Conservation (phyloP, 2,888 invertebrate species). For the Pristionchus japonicus region DNA sequence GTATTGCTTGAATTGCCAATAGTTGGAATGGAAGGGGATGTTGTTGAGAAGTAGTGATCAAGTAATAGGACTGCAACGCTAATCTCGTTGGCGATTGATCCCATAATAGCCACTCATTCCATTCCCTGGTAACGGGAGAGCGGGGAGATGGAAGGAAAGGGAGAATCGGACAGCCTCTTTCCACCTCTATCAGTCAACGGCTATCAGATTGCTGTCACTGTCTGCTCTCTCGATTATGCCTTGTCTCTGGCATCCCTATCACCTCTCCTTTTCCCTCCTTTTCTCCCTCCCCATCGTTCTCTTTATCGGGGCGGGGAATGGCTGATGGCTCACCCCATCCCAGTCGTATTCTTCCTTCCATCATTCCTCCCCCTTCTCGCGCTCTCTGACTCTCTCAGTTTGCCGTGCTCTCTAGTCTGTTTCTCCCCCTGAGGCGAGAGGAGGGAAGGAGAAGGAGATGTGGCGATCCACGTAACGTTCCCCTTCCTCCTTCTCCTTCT, state of each 20-base stretch:
- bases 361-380: neutral
- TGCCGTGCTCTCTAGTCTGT: neutral
- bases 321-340: slow-evolving; percentile 6
- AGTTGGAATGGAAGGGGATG: neutral
- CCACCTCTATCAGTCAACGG: neutral
- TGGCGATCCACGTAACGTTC: slow-evolving; percentile 2
- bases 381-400: neutral
- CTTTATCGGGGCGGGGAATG: slow-evolving; percentile 5
- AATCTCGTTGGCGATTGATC: neutral
- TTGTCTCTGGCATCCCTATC: neutral
- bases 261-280: neutral
- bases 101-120: neutral
- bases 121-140: neutral
- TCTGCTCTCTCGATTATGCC: neutral
- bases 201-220: neutral
- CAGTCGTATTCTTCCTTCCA: neutral
- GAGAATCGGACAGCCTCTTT: neutral
- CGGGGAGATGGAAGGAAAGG: slow-evolving; percentile 3
- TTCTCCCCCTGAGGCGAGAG: slow-evolving; percentile 1
- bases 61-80: neutral
- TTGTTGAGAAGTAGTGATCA: neutral
- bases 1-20: slow-evolving; percentile 11
- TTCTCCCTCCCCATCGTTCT: neutral
- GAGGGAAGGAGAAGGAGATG: neutral
- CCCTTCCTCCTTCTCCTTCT: neutral